phyloP scores from a whole-genome alignment of 2,113 vertebrate species.

The Seriola dumerili region DNA sequence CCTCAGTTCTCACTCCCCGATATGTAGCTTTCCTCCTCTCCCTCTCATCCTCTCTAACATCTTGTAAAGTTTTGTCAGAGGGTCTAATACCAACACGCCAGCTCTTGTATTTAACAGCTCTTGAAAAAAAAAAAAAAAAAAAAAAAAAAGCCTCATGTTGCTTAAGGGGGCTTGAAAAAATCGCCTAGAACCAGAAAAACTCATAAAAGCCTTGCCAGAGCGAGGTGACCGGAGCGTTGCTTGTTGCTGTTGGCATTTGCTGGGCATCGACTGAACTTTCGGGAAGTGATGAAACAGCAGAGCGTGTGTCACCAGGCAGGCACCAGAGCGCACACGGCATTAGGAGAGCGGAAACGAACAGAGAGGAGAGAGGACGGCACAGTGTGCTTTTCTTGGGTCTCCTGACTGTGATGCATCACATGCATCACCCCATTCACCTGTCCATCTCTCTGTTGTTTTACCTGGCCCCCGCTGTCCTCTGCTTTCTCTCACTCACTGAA shows the following conservation, averaged over 20 bases:
- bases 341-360: conserved; percentile 23
- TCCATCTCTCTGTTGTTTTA: conserved; percentile 2
- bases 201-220: conserved; percentile 45
- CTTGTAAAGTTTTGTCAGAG: conserved; percentile 60
- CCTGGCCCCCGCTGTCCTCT: not conserved
- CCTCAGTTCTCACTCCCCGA: conserved; percentile 17
- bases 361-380: conserved; percentile 13
- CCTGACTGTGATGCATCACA: conserved; percentile 4
- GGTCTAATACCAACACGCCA: conserved; percentile 30
- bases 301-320: conserved; percentile 44
- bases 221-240: conserved; percentile 52
- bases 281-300: conserved; percentile 71
- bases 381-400: conserved; percentile 5
- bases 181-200: conserved; percentile 30
- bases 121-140: conserved; percentile 24
- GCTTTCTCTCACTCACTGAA: not conserved
- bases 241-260: conserved; percentile 73
- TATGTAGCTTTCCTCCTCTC: conserved; percentile 7
- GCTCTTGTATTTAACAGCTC: conserved; percentile 63
- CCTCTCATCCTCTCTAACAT: conserved; percentile 43
- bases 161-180: conserved; percentile 55
- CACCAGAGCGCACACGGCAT: conserved; percentile 19
- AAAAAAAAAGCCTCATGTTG: conserved; percentile 16
- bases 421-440: not conserved
- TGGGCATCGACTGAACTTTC: conserved; percentile 53